phyloP scores from a whole-genome alignment of 2,888 invertebrate species.

The Pristionchus exspectatus region DNA sequence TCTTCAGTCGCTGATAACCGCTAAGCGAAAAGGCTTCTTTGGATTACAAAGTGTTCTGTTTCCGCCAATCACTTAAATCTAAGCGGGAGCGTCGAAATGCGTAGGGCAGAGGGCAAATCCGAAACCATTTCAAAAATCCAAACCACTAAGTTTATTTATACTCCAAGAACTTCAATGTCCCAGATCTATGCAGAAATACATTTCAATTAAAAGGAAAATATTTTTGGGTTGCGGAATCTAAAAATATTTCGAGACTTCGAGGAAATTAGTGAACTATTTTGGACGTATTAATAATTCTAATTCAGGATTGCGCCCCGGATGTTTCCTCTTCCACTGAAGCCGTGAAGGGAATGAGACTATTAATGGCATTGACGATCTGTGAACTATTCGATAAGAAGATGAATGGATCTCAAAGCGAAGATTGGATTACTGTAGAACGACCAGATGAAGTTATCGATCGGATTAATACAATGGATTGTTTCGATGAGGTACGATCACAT shows the following conservation, averaged over 20 bases:
- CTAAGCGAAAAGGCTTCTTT: not conserved
- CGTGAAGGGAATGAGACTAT: conserved; percentile 29
- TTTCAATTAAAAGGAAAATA: not conserved
- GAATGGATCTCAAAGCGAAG: conserved; percentile 59
- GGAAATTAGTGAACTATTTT: not conserved
- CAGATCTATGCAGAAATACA: not conserved
- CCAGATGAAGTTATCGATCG: conserved; percentile 60
- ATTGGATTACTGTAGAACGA: conserved; percentile 67
- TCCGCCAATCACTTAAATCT: not conserved
- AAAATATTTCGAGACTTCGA: not conserved
- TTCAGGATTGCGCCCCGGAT: conserved; percentile 33
- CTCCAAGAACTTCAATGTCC: not conserved
- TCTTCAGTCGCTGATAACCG: not conserved
- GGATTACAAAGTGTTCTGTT: not conserved
- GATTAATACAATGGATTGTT: conserved; percentile 20
- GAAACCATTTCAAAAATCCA: not conserved
- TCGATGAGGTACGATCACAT: conserved; percentile 30
- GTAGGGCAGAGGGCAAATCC: not conserved
- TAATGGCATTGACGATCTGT: conserved; percentile 19
- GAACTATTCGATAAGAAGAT: conserved; percentile 62
- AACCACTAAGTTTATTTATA: not conserved
- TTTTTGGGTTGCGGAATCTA: not conserved
- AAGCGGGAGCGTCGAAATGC: conserved; percentile 4
- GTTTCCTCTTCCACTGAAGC: not conserved
- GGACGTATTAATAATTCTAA: conserved; percentile 16